These are phyloP conservation scores for Chitala chitala DNA, from an alignment of 2,113 vertebrate species.

Conservation along the genomic window DNA sequence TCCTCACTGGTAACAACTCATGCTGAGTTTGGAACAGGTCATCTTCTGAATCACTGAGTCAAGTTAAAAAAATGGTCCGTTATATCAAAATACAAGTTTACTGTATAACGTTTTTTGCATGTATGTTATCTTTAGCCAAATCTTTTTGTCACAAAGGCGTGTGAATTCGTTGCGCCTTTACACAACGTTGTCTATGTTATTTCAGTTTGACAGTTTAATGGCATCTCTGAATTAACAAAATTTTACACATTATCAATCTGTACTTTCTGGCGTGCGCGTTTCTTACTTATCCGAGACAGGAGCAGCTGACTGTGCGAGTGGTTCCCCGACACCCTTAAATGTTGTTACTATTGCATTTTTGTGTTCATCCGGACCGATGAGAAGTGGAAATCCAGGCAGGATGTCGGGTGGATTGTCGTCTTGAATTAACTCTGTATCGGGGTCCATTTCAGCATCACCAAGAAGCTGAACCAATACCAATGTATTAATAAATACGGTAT, in stretches of 20 bases:
- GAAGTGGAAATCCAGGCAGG: not conserved
- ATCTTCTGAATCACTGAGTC: slow-evolving; percentile 56
- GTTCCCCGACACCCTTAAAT: not conserved
- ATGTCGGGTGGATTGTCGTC: not conserved
- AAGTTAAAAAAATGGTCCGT: not conserved
- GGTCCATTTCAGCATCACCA: not conserved
- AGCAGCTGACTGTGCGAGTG: not conserved
- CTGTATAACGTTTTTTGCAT: not conserved
- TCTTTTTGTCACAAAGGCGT: not conserved
- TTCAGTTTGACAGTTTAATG: no score
- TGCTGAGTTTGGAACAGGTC: slow-evolving; percentile 60
- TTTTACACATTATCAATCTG: no score
- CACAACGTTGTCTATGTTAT: no score
- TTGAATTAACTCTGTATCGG: not conserved
- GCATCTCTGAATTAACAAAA: no score
- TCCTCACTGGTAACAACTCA: slow-evolving; percentile 28
- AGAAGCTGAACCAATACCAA: not conserved
- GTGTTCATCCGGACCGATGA: no score
- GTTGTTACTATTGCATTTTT: no score
- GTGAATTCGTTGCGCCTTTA: no score
- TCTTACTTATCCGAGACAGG: not conserved
- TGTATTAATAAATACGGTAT: no score
- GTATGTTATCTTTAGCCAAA: not conserved
- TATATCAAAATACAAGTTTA: not conserved
- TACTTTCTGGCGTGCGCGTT: not conserved